A percentile compares a stretch with the other conserved stretches of the same genome.
These are phyloP conservation scores for Chrysaora quinquecirrha DNA, from an alignment of 30 jellyfish, hydroid and myxozoan species.

Conservation along the genomic window DNA sequence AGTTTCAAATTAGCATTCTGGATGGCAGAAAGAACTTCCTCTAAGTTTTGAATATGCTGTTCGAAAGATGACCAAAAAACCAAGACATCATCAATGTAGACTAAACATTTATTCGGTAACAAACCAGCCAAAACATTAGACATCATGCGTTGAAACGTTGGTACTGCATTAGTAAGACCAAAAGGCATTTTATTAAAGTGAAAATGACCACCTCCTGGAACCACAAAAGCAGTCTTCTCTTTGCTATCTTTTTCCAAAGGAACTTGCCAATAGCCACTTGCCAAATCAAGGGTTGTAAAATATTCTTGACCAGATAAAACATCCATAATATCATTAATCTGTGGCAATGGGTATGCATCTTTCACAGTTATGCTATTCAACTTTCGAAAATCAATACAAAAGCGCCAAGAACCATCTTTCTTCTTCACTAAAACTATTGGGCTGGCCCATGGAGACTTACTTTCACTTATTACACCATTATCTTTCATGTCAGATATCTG, in stretches of 20 bases:
- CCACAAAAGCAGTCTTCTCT: not conserved
- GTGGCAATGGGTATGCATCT: constrained; percentile 20
- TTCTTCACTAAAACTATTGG: constrained; percentile 25
- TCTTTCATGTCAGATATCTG: not conserved
- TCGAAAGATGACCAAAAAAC: too few relatives aligned
- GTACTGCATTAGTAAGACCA: too few relatives aligned
- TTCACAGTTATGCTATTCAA: not conserved
- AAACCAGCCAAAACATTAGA: too few relatives aligned
- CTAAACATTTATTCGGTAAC: too few relatives aligned
- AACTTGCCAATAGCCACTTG: not conserved
- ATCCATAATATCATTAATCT: not conserved
- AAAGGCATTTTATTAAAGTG: too few relatives aligned
- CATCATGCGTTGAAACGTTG: too few relatives aligned
- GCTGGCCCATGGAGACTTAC: not conserved
- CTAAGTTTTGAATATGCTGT: too few relatives aligned
- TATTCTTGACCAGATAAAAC: not conserved
- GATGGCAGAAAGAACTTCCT: too few relatives aligned
- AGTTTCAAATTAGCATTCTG: too few relatives aligned
- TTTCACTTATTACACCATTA: not conserved
- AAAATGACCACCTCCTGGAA: too few relatives aligned
- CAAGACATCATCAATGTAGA: too few relatives aligned
- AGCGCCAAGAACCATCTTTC: constrained; percentile 6
- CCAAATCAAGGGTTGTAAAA: not conserved
- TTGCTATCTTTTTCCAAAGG: not conserved
- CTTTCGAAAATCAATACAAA: constrained; percentile 18